Evolutionary conservation across 2,888 invertebrate genomes (phyloP).

Genomic region (Tridacna gigas): DNA sequence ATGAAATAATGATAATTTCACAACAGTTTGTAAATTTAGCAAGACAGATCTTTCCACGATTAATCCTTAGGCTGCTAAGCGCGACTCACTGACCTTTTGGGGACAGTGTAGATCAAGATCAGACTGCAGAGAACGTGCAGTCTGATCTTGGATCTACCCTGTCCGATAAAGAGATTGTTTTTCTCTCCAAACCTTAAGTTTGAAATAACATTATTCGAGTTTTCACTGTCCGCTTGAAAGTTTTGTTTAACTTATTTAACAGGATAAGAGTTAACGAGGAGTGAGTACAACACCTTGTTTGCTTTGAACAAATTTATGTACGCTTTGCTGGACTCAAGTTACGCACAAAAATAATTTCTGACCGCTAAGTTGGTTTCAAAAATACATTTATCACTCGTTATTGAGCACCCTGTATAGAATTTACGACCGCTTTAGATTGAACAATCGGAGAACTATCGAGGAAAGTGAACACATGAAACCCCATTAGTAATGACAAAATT

Average conservation of each 20-base stretch:
- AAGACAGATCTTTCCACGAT: neutral
- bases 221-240: too few relatives aligned
- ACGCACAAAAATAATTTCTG: conserved; percentile 3
- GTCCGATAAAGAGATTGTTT: too few relatives aligned
- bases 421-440: neutral
- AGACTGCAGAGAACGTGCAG: too few relatives aligned
- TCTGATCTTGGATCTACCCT: too few relatives aligned
- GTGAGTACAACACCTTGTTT: neutral
- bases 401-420: neutral
- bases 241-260: too few relatives aligned
- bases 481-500: neutral
- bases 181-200: too few relatives aligned
- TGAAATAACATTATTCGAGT: too few relatives aligned
- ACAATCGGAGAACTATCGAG: neutral
- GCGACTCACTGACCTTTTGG: too few relatives aligned
- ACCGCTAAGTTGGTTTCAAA: neutral
- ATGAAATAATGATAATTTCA: neutral
- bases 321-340: conserved; percentile 3
- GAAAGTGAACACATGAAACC: neutral
- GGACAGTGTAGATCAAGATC: too few relatives aligned
- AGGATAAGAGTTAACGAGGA: conserved; percentile 24
- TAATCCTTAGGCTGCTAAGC: too few relatives aligned
- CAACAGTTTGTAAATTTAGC: conserved; percentile 5
- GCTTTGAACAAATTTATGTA: conserved; percentile 19
- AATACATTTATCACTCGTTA: conserved; percentile 7